Base-by-base conservation (phyloP, 2,797 vertebrate genomes). In the Acrossocheilus wenchowensis region DNA sequence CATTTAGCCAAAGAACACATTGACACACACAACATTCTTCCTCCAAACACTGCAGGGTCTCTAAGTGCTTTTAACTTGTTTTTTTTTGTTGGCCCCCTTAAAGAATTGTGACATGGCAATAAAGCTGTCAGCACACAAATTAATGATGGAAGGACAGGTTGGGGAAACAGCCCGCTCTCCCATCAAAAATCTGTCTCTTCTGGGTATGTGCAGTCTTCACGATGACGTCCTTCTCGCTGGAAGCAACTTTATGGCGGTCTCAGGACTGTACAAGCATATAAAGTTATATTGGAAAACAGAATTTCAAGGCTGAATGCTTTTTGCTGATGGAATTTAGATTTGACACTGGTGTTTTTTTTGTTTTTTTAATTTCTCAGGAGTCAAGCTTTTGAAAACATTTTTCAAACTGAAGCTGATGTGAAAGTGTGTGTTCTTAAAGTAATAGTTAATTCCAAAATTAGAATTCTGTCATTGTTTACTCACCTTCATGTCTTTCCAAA, bases 111-210 rank as follows among this genome's bases (percentile, higher is more conserved):
- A 89, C 90, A 69, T 26, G 14, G 89, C 92, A 93, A 93, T 95
- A 91, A 94, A 93, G 87, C 84, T 93, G 93, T 94, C 94, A 93
- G 92, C 86, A 87, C 90, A 57, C 86, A 91, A 92, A 91, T 91
- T 87, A 88, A 89, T 89, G 91, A 91, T 12, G 68, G 90, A 91
- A 89, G 89, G 90, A 92, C 90, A 91, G 91, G 89, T 82, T 86
- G 90, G 88, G 87, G 78, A 89, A 86, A 87, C 75, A 88, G 78
- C 87, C 78, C 72, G 73, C 74, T 86, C 90, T 90, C 23, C n/a
- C 9, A 57, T 43, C 43, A 73, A 80, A 74, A n/a, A 54, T 26
- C 8, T n/a, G 26, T 36, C 60, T 77, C 71, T 60, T 10, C 69
- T 75, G 6, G 41, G 66, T 69, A 75, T 50, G 17, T 66, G 45